phyloP scores from a whole-genome alignment of 2,888 invertebrate species.

The Lymantria monacha region DNA sequence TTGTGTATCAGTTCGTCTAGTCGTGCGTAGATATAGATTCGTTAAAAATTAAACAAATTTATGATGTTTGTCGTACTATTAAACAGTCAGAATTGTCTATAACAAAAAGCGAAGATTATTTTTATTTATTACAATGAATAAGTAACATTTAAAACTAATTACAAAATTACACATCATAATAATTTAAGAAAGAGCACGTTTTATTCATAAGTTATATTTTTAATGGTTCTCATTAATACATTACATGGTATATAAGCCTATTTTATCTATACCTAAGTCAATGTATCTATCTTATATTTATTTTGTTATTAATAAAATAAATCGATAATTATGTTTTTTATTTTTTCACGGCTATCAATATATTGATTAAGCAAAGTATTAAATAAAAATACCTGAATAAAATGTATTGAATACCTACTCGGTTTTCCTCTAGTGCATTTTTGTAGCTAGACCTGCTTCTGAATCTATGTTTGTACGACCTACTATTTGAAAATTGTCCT shows the following conservation, averaged over 20 bases:
- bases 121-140: too few relatives aligned
- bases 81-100: slow-evolving; percentile 31
- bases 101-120: too few relatives aligned
- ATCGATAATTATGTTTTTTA: slow-evolving; percentile 11
- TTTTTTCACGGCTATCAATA: background rate
- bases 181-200: slow-evolving; percentile 9
- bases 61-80: background rate
- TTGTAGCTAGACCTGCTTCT: too few relatives aligned
- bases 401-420: too few relatives aligned
- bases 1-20: slow-evolving; percentile 33
- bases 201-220: slow-evolving; percentile 22
- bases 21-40: slow-evolving; percentile 36
- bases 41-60: slow-evolving; percentile 7
- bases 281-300: slow-evolving; percentile 26
- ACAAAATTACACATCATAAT: too few relatives aligned
- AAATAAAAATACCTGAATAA: too few relatives aligned
- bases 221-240: slow-evolving; percentile 25
- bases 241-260: slow-evolving; percentile 8
- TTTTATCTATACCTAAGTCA: slow-evolving; percentile 14
- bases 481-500: too few relatives aligned
- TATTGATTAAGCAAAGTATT: too few relatives aligned
- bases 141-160: too few relatives aligned
- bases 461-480: too few relatives aligned
- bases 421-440: too few relatives aligned
- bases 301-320: slow-evolving; percentile 38